Evolutionary conservation across 1,140 invertebrate species (phyloP).

Genomic region (Vanessa tameamea): DNA sequence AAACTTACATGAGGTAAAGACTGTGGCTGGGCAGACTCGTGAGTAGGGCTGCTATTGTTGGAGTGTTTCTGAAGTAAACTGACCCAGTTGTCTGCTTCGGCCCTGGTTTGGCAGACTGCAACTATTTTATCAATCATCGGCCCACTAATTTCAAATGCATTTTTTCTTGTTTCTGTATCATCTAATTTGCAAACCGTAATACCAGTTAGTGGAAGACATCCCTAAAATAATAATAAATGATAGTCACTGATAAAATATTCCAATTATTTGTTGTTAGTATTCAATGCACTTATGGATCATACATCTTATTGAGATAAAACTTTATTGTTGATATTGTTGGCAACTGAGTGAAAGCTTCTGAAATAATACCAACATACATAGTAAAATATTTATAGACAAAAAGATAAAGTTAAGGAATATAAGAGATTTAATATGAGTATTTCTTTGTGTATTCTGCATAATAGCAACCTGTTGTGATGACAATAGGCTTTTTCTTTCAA

Average conservation of each 20-base stretch:
- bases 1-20: slow-evolving; percentile 78
- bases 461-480: no score
- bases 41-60: slow-evolving; percentile 67
- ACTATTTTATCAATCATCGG: slow-evolving; percentile 94
- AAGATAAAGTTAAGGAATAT: no score
- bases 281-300: neutral
- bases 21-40: slow-evolving; percentile 71
- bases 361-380: no score
- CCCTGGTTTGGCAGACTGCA: slow-evolving; percentile 91
- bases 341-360: no score
- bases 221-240: slow-evolving; percentile 81
- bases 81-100: slow-evolving; percentile 93
- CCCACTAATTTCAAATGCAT: slow-evolving; percentile 96
- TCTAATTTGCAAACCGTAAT: slow-evolving; percentile 89
- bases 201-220: slow-evolving; percentile 93
- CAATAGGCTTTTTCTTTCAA: no score
- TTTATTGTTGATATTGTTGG: no score
- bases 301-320: neutral
- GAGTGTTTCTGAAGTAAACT: slow-evolving; percentile 87
- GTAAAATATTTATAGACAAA: no score
- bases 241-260: slow-evolving; percentile 6
- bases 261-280: neutral
- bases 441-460: no score
- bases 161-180: slow-evolving; percentile 89
- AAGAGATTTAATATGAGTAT: no score